Base-by-base conservation (phyloP, 2,113 vertebrate genomes). In the Lates calcarifer region DNA sequence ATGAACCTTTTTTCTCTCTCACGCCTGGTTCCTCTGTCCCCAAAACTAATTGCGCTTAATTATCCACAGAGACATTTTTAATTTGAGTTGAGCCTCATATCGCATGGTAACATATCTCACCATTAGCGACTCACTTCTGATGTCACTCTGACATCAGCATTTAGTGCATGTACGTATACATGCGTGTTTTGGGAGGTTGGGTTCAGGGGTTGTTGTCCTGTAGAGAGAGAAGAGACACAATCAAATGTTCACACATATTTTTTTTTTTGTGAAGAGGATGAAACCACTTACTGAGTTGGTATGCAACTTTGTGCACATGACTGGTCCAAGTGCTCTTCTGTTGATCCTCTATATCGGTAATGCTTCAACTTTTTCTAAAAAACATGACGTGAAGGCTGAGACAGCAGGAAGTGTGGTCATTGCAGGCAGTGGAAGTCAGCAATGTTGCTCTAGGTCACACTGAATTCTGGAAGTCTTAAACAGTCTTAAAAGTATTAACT, bases 11-110 rank as follows among this genome's bases (percentile, higher is more conserved):
- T 20, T 9, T 1, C 58, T 13, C 6, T 29, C 11, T 7, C 20
- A 22, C 29, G 20, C n/a, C 9, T 29, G 5, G 18, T 57, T 2
- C 37, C 39, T 3, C 31, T 35, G 2, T 51, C 41, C 51, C 9
- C 7, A 49, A 9, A 29, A 18, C 14, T 31, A 12, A 29, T 28
- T 18, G 15, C 2, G 28, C 33, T 70, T 26, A 66, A 71, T 66
- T 62, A 43, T 64, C n/a, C 29, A n/a, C 39, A 58, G 60, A 66
- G 53, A 51, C 13, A 43, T 28, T 65, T 9, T 60, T 28, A 31
- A 55, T 29, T 45, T 60, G 18, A 61, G 31, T 69, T 18, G 2
- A 18, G 18, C 14, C 39, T 49, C 18, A 6, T 12, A 28, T 61
- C 10, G 33, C 4, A 9, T 1, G 20, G 31, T 57, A 51, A 56